These are phyloP conservation scores for Triops cancriformis DNA, from an alignment of 1,140 invertebrate species.

Conservation along the genomic window DNA sequence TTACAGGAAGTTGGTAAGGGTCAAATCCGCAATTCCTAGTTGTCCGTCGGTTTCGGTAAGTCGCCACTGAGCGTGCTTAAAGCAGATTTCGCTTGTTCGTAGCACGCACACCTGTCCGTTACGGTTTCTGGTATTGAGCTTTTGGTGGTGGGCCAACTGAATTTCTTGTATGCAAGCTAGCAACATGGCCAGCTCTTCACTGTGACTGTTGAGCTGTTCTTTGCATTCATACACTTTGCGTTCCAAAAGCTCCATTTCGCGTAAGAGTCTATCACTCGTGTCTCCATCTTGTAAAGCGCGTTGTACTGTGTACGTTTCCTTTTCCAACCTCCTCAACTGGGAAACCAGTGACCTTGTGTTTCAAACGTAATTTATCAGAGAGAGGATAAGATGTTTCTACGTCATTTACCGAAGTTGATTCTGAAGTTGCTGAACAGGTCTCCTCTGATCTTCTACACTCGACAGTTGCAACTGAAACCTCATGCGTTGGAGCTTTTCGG, in stretches of 20 bases:
- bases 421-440: slow-evolving; percentile 84
- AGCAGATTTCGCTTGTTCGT: slow-evolving; percentile 91
- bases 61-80: slow-evolving; percentile 97
- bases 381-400: slow-evolving; percentile 41
- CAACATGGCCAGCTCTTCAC: slow-evolving; percentile 89
- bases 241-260: slow-evolving; percentile 61
- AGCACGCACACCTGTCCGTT: slow-evolving; percentile 63
- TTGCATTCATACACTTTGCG: slow-evolving; percentile 72
- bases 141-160: slow-evolving; percentile 54
- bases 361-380: too few species aligned
- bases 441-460: slow-evolving; percentile 78
- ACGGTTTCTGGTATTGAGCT: slow-evolving; percentile 46
- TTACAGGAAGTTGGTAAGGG: slow-evolving; percentile 89
- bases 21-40: slow-evolving; percentile 89
- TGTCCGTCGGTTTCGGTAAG: slow-evolving; percentile 96
- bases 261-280: slow-evolving; percentile 48
- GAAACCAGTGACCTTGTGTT: slow-evolving; percentile 56
- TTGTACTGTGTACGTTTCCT: slow-evolving; percentile 82
- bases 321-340: slow-evolving; percentile 71
- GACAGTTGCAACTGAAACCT: slow-evolving; percentile 85
- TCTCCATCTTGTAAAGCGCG: slow-evolving; percentile 65
- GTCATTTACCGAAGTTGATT: slow-evolving; percentile 57
- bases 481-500: slow-evolving; percentile 80
- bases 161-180: slow-evolving; percentile 67
- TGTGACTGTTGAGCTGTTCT: slow-evolving; percentile 69